These are phyloP conservation scores for Triplophysa bombifrons DNA, from an alignment of 2,797 vertebrate species.

Conservation along the genomic window DNA sequence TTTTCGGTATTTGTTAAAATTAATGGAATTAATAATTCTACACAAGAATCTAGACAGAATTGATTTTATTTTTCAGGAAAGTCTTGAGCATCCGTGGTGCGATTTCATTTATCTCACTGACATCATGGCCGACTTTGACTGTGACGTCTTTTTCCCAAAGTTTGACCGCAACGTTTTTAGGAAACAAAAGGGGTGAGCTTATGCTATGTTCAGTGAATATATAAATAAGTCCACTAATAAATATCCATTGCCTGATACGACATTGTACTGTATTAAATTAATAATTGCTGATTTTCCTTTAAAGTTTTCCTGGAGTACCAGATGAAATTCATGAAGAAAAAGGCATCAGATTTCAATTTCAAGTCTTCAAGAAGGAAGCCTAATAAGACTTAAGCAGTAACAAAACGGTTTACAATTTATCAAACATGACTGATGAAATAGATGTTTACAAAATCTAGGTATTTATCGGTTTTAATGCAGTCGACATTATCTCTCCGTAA, in stretches of 20 bases:
- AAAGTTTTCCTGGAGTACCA: conserved; percentile 75
- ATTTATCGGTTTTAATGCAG: not conserved
- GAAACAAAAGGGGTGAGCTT: conserved; percentile 71
- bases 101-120: conserved; percentile 79
- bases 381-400: not conserved
- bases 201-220: not conserved
- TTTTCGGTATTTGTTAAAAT: too few species aligned
- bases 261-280: not conserved
- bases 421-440: not conserved
- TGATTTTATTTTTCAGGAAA: conserved; percentile 66
- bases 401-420: not conserved
- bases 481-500: not conserved
- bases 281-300: conserved; percentile 37
- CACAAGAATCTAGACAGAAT: too few species aligned
- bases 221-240: not conserved
- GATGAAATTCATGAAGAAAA: conserved; percentile 79
- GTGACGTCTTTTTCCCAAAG: conserved; percentile 81
- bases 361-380: conserved; percentile 75
- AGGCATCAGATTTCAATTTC: conserved; percentile 76
- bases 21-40: not conserved
- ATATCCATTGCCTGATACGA: not conserved
- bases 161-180: conserved; percentile 74
- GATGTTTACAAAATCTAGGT: conserved; percentile 2
- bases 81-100: conserved; percentile 79
- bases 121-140: conserved; percentile 80